phyloP scores from a whole-genome alignment of 2,888 invertebrate genomes.

The Philonicus albiceps region DNA sequence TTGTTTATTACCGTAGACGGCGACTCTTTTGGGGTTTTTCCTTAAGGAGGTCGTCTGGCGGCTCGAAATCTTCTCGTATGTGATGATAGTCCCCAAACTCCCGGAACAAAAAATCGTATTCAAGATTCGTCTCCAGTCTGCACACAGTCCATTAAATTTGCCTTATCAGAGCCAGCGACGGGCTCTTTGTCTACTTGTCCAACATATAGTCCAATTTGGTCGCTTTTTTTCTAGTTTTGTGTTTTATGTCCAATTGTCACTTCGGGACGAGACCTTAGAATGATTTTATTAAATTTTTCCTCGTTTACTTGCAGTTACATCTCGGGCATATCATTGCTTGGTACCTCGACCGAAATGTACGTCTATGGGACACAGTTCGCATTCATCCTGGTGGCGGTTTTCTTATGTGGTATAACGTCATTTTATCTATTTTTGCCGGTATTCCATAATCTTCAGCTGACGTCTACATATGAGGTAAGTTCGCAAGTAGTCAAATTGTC shows the following conservation, averaged over 20 bases:
- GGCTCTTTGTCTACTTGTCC: neutral
- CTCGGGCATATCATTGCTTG: constrained; percentile 78
- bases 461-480: constrained; percentile 78
- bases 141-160: neutral
- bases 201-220: neutral
- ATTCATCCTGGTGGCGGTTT: constrained; percentile 64
- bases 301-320: constrained; percentile 66
- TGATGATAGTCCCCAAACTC: neutral
- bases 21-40: neutral
- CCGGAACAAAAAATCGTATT: neutral
- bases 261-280: neutral
- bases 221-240: neutral
- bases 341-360: constrained; percentile 80
- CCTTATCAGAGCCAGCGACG: constrained; percentile 3
- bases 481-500: neutral
- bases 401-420: constrained; percentile 66
- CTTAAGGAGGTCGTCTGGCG: neutral
- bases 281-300: neutral
- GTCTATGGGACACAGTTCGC: constrained; percentile 79
- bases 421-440: constrained; percentile 74
- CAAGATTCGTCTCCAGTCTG: neutral
- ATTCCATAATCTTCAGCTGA: constrained; percentile 73
- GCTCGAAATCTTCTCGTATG: neutral
- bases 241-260: neutral
- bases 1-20: neutral